Base-by-base conservation (phyloP, 2,888 invertebrate genomes). In the Nemurella pictetii region DNA sequence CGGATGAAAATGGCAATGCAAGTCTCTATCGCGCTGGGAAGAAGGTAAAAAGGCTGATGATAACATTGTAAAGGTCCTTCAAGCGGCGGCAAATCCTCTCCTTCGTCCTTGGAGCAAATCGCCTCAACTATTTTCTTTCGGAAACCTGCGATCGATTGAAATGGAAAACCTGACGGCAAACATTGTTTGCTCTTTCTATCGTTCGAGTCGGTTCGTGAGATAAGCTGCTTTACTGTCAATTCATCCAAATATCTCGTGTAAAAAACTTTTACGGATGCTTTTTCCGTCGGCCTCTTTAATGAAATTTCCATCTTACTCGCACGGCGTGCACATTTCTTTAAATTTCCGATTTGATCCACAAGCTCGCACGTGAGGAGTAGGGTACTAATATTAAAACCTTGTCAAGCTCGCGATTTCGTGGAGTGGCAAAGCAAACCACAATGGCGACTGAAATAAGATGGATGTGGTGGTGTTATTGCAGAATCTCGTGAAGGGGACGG, bases 401-500 rank as follows among this genome's bases (percentile, higher is more conserved):
- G n/a, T n/a, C n/a, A n/a, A n/a, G n/a, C n/a, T n/a, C n/a, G n/a
- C n/a, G n/a, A n/a, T n/a, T n/a, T n/a, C n/a, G n/a, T n/a, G n/a
- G n/a, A n/a, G n/a, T n/a, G n/a, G n/a, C n/a, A n/a, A n/a, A n/a
- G n/a, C n/a, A n/a, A n/a, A n/a, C n/a, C n/a, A n/a, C n/a, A n/a
- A n/a, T n/a, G n/a, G n/a, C n/a, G n/a, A n/a, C n/a, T n/a, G n/a
- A n/a, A 55, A 75, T n/a, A 75, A 75, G 75, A 75, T n/a, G 75
- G 75, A 75, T 75, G 25, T 26, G 75, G 7, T 74, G n/a, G n/a
- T n/a, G n/a, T 29, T 80, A 83, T 84, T 85, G 12, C 85, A 86
- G 85, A 85, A 30, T 84, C 86, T 12, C 78, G 35, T 4, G 85
- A 86, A 83, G 86, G 86, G 3, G 75, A 73, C n/a, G 83, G 81